phyloP scores from a whole-genome alignment of 2,113 vertebrate genomes.

The Eira barbara region DNA sequence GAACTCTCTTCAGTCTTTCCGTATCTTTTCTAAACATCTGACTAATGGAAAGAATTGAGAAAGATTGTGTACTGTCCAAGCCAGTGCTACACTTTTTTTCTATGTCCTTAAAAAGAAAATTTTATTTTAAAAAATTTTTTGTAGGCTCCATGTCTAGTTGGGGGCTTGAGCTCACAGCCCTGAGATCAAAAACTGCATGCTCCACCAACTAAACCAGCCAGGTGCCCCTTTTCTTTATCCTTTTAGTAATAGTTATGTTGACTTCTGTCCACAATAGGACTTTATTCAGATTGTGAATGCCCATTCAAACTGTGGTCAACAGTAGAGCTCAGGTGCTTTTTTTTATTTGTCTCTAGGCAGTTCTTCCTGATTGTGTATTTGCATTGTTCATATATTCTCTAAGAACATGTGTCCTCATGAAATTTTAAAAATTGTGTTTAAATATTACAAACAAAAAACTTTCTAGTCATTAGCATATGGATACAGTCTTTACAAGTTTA shows the following conservation, averaged over 20 bases:
- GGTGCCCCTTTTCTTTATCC: background rate
- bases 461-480: background rate
- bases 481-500: background rate
- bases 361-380: constrained; percentile 40
- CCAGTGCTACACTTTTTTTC: background rate
- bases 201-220: background rate
- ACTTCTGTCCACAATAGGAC: background rate
- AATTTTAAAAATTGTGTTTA: constrained; percentile 1
- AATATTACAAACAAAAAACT: background rate
- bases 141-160: background rate
- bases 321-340: background rate
- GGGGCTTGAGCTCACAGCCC: background rate
- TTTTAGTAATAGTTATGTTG: background rate
- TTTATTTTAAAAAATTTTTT: background rate
- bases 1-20: background rate
- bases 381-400: constrained; percentile 1
- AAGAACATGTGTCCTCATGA: background rate
- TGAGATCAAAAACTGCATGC: background rate
- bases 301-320: background rate
- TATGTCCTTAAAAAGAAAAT: background rate
- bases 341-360: background rate
- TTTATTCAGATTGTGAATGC: background rate
- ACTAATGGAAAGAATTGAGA: background rate
- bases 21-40: constrained; percentile 8
- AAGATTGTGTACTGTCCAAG: background rate